Evolutionary conservation across 2,797 vertebrate genomes (phyloP), one percentile per base, ranked within the genome.

Genomic region (Antennarius maculatus): DNA sequence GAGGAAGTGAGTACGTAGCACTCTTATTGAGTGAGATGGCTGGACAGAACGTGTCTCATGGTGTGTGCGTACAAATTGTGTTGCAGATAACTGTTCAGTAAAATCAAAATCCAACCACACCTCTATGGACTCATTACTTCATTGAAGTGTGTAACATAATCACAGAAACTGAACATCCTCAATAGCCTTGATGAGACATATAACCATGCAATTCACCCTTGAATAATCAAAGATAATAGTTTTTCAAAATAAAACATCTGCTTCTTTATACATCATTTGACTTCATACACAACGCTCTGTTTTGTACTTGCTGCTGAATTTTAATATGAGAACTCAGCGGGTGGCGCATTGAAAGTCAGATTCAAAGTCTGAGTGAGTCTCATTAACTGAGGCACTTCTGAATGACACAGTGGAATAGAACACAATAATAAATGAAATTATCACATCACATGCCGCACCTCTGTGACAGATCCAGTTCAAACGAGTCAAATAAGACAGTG

Each of bases 261-360:
- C 15, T 46, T 78, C 7, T 57, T 54, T 63, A 23, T 16, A 51
- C 50, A 64, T 78, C 1, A 46, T 80, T 71, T 62, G 31, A 63
- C 56, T 47, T 59, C 12, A 66, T 74, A 68, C 23, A 23, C 2
- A 51, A 65, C 51, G 77, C 50, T 18, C 79, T 79, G 71, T 80
- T 77, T 87, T 73, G 50, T 50, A 43, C 52, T 34, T 50, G 51
- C 51, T 65, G 60, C 51, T 65, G 60, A 77, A 55, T 81, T 77
- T 77, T 51, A 74, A 67, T 69, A 73, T 63, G 31, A 66, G 52
- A 76, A 57, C 57, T 64, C 74, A 43, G 77, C 87, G 68, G 78
- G 76, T 73, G 77, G 54, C 64, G 55, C 54, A 80, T 81, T 76
- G 72, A 81, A 71, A 82, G 66, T 70, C 52, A 72, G 76, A 67